phyloP scores from a whole-genome alignment of 2,888 invertebrate genomes.

The Camptogramma bilineatum region DNA sequence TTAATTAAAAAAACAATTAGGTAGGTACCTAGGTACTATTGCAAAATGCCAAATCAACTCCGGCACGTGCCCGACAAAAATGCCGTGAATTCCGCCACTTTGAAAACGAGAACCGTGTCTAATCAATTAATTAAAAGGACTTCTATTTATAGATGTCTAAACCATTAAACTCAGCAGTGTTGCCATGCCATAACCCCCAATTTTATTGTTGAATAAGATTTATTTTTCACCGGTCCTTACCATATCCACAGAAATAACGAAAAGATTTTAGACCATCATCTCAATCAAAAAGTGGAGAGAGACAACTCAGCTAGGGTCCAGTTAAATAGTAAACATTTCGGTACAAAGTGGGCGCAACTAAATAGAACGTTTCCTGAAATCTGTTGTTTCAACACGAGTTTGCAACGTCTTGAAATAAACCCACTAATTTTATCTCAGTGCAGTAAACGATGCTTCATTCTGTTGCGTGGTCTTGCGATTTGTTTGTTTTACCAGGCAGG shows the following conservation, averaged over 20 bases:
- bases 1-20: background rate
- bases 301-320: background rate
- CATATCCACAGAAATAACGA: no score
- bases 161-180: background rate
- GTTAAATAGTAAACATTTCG: background rate
- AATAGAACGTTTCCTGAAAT: constrained; percentile 73
- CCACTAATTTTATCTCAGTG: constrained; percentile 64
- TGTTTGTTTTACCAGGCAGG: constrained; percentile 22
- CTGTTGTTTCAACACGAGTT: constrained; percentile 63
- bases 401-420: constrained; percentile 67
- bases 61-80: background rate
- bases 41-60: background rate
- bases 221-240: no score
- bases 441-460: constrained; percentile 52
- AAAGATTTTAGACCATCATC: no score
- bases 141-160: background rate
- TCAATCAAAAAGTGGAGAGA: no score
- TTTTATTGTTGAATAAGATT: background rate
- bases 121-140: background rate
- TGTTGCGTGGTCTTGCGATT: constrained; percentile 44
- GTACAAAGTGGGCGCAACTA: constrained; percentile 43
- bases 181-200: background rate
- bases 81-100: background rate
- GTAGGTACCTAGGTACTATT: background rate
- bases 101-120: background rate